Evolutionary conservation across 2,797 vertebrate species (phyloP).

Genomic region (Enteromius fasciolatus): DNA sequence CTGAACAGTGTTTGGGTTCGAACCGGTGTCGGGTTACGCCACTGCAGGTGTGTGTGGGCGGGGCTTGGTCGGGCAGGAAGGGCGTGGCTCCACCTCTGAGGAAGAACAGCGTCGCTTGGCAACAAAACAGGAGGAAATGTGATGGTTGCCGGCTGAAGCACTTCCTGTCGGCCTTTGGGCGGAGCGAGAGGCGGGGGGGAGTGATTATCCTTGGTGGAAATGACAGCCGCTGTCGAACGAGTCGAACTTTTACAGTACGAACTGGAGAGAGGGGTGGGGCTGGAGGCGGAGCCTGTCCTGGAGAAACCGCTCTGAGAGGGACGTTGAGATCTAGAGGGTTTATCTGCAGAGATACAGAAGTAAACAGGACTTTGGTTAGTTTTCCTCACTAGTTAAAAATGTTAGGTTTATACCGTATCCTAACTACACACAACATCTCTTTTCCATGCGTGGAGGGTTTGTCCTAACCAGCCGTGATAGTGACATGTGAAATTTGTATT

Average conservation of each 20-base stretch:
- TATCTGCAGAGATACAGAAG: slow-evolving; percentile 59
- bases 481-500: too few species aligned
- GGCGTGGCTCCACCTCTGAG: slow-evolving; percentile 31
- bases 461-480: not conserved
- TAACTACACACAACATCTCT: not conserved
- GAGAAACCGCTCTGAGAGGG: slow-evolving; percentile 31
- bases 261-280: not conserved
- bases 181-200: not conserved
- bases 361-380: not conserved
- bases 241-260: slow-evolving; percentile 4
- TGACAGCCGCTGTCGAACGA: not conserved
- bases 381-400: not conserved
- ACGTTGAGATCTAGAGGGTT: slow-evolving; percentile 48
- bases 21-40: slow-evolving; percentile 49
- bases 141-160: slow-evolving; percentile 73
- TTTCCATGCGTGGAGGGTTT: not conserved
- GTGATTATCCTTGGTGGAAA: too few species aligned
- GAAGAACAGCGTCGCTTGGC: slow-evolving; percentile 57
- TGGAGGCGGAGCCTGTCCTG: slow-evolving; percentile 1
- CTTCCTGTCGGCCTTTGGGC: slow-evolving; percentile 63
- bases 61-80: slow-evolving; percentile 8
- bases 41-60: slow-evolving; percentile 50
- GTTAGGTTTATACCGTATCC: not conserved
- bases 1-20: slow-evolving; percentile 12
- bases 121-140: slow-evolving; percentile 73